These are phyloP conservation scores for Caenorhabditis sinica DNA, from an alignment of 2,888 invertebrate species.

Conservation along the genomic window DNA sequence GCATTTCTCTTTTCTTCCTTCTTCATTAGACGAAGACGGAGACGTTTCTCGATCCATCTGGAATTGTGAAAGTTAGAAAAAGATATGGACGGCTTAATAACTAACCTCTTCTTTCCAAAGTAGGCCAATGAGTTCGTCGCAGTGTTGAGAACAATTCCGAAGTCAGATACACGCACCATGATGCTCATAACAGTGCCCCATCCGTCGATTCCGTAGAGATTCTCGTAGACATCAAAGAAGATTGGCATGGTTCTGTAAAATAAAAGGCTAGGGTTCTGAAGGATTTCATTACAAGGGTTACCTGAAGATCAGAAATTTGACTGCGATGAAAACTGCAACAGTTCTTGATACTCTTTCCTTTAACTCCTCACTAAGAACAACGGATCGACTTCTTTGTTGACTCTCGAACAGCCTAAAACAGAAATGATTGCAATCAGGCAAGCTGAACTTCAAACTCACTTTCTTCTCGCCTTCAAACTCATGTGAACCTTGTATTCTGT, in stretches of 20 bases:
- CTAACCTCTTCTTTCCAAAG: conserved; percentile 77
- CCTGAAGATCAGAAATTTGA: conserved; percentile 82
- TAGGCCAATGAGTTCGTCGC: conserved; percentile 83
- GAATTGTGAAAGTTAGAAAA: conserved; percentile 7
- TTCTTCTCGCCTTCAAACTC: conserved; percentile 78
- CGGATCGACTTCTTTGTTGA: conserved; percentile 78
- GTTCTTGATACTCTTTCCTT: conserved; percentile 80
- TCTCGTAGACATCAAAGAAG: conserved; percentile 82
- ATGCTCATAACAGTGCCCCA: conserved; percentile 79
- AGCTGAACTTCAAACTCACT: conserved; percentile 69
- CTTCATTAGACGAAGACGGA: conserved; percentile 72
- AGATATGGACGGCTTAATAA: background rate
- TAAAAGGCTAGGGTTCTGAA: background rate
- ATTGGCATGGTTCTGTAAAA: conserved; percentile 80
- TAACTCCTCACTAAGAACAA: conserved; percentile 79
- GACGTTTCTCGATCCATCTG: conserved; percentile 74
- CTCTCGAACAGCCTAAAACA: conserved; percentile 80
- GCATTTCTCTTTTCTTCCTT: conserved; percentile 74
- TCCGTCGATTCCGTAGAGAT: conserved; percentile 80
- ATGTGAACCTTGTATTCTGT: conserved; percentile 80
- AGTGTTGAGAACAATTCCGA: conserved; percentile 81
- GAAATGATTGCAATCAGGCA: no score
- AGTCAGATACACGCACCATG: conserved; percentile 82
- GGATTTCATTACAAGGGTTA: background rate
- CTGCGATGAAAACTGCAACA: conserved; percentile 82